Conservation (phyloP, 1,140 invertebrate species). For the Heliconius melpomene region DNA sequence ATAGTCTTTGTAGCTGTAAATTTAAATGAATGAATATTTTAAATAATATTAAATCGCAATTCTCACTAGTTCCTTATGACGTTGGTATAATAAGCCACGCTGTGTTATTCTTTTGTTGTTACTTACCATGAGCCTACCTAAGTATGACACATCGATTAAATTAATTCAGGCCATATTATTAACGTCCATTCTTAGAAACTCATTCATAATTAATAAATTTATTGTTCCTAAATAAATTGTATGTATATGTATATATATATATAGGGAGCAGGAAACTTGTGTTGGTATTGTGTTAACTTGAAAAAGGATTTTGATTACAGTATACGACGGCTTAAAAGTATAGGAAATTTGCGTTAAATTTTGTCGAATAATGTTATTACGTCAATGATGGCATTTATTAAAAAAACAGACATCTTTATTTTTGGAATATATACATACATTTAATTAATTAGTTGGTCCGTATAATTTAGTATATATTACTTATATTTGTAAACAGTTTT, state of each 20-base stretch:
- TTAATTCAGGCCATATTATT: conserved; percentile 47
- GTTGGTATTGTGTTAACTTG: conserved; percentile 41
- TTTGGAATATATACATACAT: no score
- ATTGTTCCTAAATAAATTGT: conserved; percentile 52
- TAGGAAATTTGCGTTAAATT: background rate
- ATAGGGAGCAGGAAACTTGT: conserved; percentile 52
- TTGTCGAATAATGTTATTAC: background rate
- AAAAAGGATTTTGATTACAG: background rate
- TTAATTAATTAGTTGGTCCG: no score
- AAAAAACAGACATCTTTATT: no score
- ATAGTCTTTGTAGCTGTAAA: background rate
- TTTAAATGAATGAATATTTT: no score
- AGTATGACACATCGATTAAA: conserved; percentile 28
- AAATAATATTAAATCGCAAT: no score
- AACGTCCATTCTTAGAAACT: conserved; percentile 58
- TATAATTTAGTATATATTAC: no score
- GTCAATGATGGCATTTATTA: background rate
- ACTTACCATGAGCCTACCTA: background rate
- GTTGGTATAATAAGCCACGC: background rate
- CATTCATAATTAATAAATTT: conserved; percentile 74
- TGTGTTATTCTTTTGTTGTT: background rate
- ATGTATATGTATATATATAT: background rate
- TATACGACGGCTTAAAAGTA: background rate
- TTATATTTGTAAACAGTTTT: background rate
- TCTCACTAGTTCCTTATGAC: background rate